phyloP scores from a whole-genome alignment of 2,113 vertebrate species.

The Semnornis frantzii region DNA sequence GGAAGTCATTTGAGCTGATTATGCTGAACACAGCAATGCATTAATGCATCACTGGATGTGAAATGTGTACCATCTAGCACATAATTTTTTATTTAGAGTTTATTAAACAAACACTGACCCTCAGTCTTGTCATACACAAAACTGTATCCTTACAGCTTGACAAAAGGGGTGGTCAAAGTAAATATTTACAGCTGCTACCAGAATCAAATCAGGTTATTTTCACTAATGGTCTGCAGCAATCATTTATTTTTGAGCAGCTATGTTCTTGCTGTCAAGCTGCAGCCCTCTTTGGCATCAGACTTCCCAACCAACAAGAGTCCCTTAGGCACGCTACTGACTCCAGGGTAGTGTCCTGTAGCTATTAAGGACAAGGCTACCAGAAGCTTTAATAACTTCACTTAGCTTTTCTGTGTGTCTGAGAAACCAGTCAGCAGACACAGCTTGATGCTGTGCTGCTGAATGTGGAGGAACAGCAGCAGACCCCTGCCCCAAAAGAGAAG shows the following conservation, averaged over 20 bases:
- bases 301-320: not conserved
- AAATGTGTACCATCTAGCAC: slow-evolving; percentile 46
- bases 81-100: slow-evolving; percentile 66
- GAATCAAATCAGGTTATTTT: slow-evolving; percentile 57
- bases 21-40: slow-evolving; percentile 15
- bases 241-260: slow-evolving; percentile 26
- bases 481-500: not conserved
- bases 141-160: slow-evolving; percentile 17
- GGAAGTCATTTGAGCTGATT: slow-evolving; percentile 19
- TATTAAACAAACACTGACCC: slow-evolving; percentile 59
- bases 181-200: slow-evolving; percentile 53
- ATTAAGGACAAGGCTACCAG: not conserved
- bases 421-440: not conserved
- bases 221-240: slow-evolving; percentile 45
- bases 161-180: slow-evolving; percentile 53
- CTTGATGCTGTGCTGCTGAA: not conserved
- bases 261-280: not conserved
- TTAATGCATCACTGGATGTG: slow-evolving; percentile 19
- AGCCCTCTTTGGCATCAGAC: not conserved
- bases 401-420: not conserved
- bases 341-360: not conserved
- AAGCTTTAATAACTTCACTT: not conserved
- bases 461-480: not conserved
- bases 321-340: not conserved
- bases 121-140: slow-evolving; percentile 45